These are phyloP conservation scores for Blera fallax DNA, from an alignment of 2,888 invertebrate species.

Conservation along the genomic window DNA sequence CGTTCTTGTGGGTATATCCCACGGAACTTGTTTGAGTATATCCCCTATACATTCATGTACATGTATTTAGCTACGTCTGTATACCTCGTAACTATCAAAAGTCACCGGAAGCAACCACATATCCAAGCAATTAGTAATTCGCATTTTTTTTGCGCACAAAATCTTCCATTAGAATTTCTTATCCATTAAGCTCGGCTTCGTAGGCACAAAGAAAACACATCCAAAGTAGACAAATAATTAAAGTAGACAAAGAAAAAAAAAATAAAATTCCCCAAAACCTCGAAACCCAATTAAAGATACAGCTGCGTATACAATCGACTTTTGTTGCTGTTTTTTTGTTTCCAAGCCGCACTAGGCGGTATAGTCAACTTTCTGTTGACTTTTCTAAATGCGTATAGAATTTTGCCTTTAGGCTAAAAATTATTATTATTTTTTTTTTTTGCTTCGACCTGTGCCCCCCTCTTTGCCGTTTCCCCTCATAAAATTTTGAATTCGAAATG, in stretches of 20 bases:
- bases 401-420: conserved; percentile 12
- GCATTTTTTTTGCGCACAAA: background rate
- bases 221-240: conserved; percentile 5
- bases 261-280: conserved; percentile 39
- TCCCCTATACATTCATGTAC: too few species aligned
- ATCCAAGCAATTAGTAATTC: conserved; percentile 10
- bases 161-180: background rate
- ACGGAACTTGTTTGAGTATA: background rate
- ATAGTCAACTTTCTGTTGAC: conserved; percentile 52
- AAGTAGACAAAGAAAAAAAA: background rate
- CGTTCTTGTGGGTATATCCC: background rate
- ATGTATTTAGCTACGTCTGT: too few species aligned
- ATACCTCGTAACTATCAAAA: conserved; percentile 10
- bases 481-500: background rate
- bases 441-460: background rate
- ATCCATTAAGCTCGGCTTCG: background rate
- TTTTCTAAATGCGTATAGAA: conserved; percentile 56
- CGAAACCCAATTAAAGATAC: conserved; percentile 56
- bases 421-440: background rate
- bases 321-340: background rate
- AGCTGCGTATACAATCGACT: conserved; percentile 46
- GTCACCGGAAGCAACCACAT: background rate
- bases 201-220: background rate
- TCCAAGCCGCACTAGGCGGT: background rate
- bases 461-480: background rate